These are phyloP conservation scores for Diarsia mendica DNA, from an alignment of 2,888 invertebrate species.

Conservation along the genomic window DNA sequence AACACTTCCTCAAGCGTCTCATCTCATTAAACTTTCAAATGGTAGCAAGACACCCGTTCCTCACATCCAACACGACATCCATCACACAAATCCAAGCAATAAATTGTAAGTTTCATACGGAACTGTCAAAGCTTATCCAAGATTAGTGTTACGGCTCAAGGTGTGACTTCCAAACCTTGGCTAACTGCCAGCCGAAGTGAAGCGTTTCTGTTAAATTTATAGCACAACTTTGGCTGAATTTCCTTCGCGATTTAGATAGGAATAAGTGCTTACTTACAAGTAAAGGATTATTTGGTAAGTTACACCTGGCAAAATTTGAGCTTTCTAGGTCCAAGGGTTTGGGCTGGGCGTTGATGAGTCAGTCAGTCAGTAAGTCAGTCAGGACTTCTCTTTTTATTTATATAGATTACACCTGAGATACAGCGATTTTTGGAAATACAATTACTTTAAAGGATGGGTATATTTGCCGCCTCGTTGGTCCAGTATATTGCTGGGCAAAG, in stretches of 20 bases:
- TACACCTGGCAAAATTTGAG: too few relatives aligned
- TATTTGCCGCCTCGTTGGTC: neutral
- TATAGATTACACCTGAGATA: conserved; percentile 54
- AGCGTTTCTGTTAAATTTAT: conserved; percentile 53
- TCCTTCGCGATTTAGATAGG: conserved; percentile 56
- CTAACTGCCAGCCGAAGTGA: conserved; percentile 42
- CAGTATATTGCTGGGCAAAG: neutral
- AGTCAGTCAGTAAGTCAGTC: too few relatives aligned
- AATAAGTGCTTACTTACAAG: conserved; percentile 55
- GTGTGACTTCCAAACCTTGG: conserved; percentile 54
- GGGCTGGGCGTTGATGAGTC: too few relatives aligned
- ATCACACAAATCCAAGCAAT: conserved; percentile 28
- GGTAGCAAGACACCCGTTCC: neutral
- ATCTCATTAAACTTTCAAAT: conserved; percentile 20
- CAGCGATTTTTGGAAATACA: conserved; percentile 17
- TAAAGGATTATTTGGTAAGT: conserved; percentile 62
- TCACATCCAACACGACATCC: conserved; percentile 28
- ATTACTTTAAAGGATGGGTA: conserved; percentile 7
- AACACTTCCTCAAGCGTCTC: neutral
- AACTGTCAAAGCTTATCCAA: conserved; percentile 55
- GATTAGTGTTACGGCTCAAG: conserved; percentile 56
- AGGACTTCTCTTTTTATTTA: too few relatives aligned
- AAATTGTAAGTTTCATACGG: conserved; percentile 53
- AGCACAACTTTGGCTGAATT: conserved; percentile 51
- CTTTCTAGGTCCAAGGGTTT: too few relatives aligned